Conservation (phyloP, 1,140 invertebrate genomes). For the Leptinotarsa texana region DNA sequence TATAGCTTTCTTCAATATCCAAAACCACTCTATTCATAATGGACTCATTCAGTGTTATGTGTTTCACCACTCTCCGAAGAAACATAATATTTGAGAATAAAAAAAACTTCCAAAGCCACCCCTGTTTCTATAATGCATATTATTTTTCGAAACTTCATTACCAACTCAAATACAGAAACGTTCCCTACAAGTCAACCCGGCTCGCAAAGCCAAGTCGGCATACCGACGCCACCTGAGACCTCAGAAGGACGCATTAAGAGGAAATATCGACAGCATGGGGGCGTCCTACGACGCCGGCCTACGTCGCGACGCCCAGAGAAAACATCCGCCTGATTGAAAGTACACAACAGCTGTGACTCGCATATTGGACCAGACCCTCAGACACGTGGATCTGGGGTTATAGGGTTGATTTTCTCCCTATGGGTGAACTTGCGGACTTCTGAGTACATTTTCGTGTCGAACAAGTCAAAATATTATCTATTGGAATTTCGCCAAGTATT, state of each 20-base stretch:
- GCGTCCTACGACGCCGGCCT: constrained; percentile 11
- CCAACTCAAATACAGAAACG: constrained; percentile 6
- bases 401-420: not conserved
- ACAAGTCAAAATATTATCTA: constrained; percentile 2
- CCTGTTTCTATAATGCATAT: no score
- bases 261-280: constrained; percentile 21
- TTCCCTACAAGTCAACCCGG: not conserved
- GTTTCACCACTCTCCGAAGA: no score
- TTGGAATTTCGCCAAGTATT: not conserved
- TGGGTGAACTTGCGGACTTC: not conserved
- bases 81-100: no score
- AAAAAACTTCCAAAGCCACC: no score
- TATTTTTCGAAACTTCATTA: not conserved
- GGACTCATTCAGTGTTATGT: no score
- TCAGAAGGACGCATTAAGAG: constrained; percentile 12
- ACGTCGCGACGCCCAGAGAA: constrained; percentile 23
- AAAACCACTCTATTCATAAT: no score
- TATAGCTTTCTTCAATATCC: no score
- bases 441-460: constrained; percentile 10
- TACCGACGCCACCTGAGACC: constrained; percentile 14
- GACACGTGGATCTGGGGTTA: not conserved
- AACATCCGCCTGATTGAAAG: constrained; percentile 34
- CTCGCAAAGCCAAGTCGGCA: not conserved
- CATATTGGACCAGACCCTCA: constrained; percentile 10
- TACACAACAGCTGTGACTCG: constrained; percentile 36